These are phyloP conservation scores for Dexiosoma caninum DNA, from an alignment of 2,888 invertebrate genomes.

Conservation along the genomic window DNA sequence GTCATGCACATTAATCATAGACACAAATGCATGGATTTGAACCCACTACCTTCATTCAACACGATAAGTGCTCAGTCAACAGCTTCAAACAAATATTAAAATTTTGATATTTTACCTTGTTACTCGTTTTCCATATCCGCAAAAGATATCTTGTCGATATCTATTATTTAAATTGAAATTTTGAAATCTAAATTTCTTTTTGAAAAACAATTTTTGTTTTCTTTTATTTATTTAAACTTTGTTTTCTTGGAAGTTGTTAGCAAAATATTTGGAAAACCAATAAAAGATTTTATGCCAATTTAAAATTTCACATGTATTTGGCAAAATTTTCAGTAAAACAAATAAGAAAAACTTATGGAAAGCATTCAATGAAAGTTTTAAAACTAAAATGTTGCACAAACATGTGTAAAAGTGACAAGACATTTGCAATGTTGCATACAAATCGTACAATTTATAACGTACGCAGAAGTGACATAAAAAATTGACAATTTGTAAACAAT, in stretches of 20 bases:
- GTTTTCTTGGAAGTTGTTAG: background rate
- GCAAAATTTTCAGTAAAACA: background rate
- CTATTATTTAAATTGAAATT: too few relatives aligned
- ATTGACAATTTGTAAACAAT: background rate
- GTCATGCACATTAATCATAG: too few relatives aligned
- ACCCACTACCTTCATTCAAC: too few relatives aligned
- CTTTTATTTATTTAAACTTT: too few relatives aligned
- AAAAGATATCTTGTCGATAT: too few relatives aligned
- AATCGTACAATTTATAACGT: constrained; percentile 32
- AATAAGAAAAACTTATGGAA: background rate
- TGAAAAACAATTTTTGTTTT: too few relatives aligned
- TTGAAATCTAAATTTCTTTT: too few relatives aligned
- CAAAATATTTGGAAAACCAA: background rate
- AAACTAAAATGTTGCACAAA: background rate
- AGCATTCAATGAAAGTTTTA: background rate
- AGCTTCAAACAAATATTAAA: too few relatives aligned
- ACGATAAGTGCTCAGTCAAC: too few relatives aligned
- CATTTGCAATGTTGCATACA: constrained; percentile 50
- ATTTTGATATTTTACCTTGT: too few relatives aligned
- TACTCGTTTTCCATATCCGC: too few relatives aligned
- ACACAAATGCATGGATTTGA: too few relatives aligned
- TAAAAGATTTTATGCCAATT: background rate
- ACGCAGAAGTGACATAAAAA: background rate
- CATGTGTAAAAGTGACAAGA: background rate
- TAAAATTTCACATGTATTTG: constrained; percentile 2